Evolutionary conservation across 2,797 vertebrate genomes (phyloP).

Genomic region (Sternarchorhynchus goeldii): DNA sequence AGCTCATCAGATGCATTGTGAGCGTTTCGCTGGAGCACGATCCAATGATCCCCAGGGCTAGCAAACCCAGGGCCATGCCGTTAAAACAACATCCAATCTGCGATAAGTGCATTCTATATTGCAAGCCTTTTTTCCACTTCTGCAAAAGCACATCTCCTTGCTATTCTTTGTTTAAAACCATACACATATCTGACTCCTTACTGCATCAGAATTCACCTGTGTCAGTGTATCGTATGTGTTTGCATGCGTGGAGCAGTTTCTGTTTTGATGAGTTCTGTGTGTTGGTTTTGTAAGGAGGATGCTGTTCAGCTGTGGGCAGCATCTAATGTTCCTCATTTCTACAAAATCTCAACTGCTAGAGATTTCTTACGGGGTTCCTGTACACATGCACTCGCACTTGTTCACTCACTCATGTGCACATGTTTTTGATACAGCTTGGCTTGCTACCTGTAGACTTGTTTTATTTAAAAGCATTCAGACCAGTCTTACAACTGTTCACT

Average conservation of each 20-base stretch:
- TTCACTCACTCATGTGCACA: slow-evolving; percentile 42
- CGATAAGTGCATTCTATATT: background rate
- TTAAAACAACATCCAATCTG: background rate
- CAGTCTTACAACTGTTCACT: slow-evolving; percentile 46
- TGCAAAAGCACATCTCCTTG: slow-evolving; percentile 1
- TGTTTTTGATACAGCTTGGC: slow-evolving; percentile 48
- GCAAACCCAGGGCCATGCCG: slow-evolving; percentile 4
- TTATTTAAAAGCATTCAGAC: slow-evolving; percentile 49
- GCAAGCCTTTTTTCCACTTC: slow-evolving; percentile 2
- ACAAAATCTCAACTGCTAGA: slow-evolving; percentile 51
- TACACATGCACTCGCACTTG: background rate
- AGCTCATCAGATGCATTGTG: slow-evolving; percentile 14
- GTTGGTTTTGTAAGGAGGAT: slow-evolving; percentile 18
- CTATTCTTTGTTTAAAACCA: background rate
- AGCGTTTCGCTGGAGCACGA: slow-evolving; percentile 26
- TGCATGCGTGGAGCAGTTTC: slow-evolving; percentile 14
- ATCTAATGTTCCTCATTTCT: slow-evolving; percentile 53
- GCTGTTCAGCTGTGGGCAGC: slow-evolving; percentile 52
- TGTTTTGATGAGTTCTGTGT: slow-evolving; percentile 32
- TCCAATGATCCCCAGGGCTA: slow-evolving; percentile 3
- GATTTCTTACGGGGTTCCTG: slow-evolving; percentile 44
- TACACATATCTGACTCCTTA: slow-evolving; percentile 22
- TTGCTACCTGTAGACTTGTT: slow-evolving; percentile 28
- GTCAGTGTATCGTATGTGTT: slow-evolving; percentile 27
- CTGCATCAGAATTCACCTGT: slow-evolving; percentile 30